A percentile compares a stretch with the other conserved stretches of the same genome.
phyloP scores from a whole-genome alignment of 2,888 invertebrate genomes.

The Ormyrus labotus region DNA sequence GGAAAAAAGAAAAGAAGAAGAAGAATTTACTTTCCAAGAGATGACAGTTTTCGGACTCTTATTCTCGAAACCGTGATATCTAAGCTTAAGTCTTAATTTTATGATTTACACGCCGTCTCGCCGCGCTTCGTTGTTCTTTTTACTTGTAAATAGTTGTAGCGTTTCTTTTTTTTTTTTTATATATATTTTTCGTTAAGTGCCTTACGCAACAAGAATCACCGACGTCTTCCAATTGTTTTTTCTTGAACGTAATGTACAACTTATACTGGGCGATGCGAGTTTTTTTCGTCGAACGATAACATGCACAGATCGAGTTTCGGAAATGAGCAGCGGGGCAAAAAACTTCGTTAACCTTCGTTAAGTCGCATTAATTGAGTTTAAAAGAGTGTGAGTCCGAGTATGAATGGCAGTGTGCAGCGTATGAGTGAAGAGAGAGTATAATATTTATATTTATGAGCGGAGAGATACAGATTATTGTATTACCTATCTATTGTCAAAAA shows the following conservation, averaged over 20 bases:
- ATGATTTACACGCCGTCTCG: neutral
- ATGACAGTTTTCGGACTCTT: conserved; percentile 40
- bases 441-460: conserved; percentile 57
- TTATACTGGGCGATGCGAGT: conserved; percentile 45
- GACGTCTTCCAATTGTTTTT: conserved; percentile 75
- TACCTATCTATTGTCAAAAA: conserved; percentile 69
- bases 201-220: conserved; percentile 76
- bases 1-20: neutral
- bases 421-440: conserved; percentile 34
- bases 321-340: neutral
- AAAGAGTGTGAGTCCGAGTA: conserved; percentile 31
- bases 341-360: conserved; percentile 48
- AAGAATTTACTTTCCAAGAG: conserved; percentile 19
- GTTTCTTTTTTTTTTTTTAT: conserved; percentile 63
- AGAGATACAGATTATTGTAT: conserved; percentile 57
- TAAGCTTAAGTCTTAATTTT: conserved; percentile 21
- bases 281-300: conserved; percentile 12
- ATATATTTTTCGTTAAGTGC: conserved; percentile 67
- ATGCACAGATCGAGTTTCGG: conserved; percentile 5
- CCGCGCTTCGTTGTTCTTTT: conserved; percentile 32
- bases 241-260: conserved; percentile 56
- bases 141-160: conserved; percentile 60
- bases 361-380: conserved; percentile 51
- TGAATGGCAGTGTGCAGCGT: conserved; percentile 13
- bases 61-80: conserved; percentile 52